These are phyloP conservation scores for Atherinosoma microstoma DNA, from an alignment of 2,797 vertebrate genomes.

Conservation along the genomic window DNA sequence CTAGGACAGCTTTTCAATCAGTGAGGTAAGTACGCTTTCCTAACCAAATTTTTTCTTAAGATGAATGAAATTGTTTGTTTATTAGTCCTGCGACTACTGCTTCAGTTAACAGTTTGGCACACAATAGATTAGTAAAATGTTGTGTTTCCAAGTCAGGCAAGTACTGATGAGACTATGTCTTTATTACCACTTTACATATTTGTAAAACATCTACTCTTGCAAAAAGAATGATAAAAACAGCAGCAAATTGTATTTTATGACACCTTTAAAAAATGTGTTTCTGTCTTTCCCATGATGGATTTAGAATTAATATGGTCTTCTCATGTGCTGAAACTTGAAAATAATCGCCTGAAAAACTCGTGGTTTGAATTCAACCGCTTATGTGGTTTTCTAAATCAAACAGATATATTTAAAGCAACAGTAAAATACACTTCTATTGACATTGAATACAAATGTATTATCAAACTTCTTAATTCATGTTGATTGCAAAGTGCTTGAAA, in stretches of 20 bases:
- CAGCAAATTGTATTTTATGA: too few species aligned
- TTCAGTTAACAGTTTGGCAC: neutral
- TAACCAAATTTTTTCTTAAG: neutral
- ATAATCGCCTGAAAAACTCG: neutral
- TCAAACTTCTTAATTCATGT: neutral
- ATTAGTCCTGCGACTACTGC: neutral
- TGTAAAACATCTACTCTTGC: neutral
- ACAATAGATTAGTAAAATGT: neutral
- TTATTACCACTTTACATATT: neutral
- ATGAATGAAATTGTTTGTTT: neutral
- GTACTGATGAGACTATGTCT: neutral
- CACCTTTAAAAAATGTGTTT: neutral
- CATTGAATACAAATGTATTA: neutral
- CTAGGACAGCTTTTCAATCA: constrained; percentile 12
- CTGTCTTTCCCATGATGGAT: neutral
- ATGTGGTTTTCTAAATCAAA: too few species aligned
- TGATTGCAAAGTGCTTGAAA: too few species aligned
- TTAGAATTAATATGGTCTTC: neutral
- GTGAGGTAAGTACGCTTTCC: constrained; percentile 47
- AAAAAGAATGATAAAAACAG: neutral
- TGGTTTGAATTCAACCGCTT: neutral
- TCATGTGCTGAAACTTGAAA: neutral
- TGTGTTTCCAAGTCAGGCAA: neutral
- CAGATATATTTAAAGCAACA: neutral
- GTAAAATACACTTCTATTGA: neutral